Evolutionary conservation across 2,797 vertebrate genomes (phyloP).

Genomic region (Gymnodraco acuticeps): DNA sequence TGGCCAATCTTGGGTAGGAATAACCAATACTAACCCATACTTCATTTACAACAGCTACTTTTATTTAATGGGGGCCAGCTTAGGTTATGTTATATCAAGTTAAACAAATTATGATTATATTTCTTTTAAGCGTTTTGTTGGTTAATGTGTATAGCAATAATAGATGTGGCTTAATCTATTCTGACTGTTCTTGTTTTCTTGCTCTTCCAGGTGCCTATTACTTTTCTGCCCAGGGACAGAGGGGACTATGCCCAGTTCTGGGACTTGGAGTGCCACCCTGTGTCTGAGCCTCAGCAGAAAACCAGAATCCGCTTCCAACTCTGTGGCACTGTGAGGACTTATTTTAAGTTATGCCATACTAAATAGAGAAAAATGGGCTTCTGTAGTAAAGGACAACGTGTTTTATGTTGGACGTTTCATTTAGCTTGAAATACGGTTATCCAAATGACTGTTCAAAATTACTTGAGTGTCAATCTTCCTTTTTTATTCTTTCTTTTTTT

Average conservation of each 20-base stretch:
- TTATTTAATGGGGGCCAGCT: too few species aligned
- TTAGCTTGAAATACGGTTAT: neutral
- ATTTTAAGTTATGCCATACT: constrained; percentile 7
- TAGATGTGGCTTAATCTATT: neutral
- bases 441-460: too few species aligned
- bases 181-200: neutral
- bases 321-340: constrained; percentile 89
- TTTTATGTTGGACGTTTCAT: neutral
- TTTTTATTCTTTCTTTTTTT: neutral
- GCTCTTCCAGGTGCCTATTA: constrained; percentile 86
- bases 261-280: constrained; percentile 93
- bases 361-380: neutral
- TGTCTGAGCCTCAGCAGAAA: constrained; percentile 89
- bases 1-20: neutral
- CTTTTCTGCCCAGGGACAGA: constrained; percentile 91
- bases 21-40: neutral
- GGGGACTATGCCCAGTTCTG: constrained; percentile 97
- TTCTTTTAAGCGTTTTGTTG: too few species aligned
- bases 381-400: neutral
- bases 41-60: neutral
- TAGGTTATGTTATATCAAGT: too few species aligned
- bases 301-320: constrained; percentile 91
- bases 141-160: neutral
- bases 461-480: neutral
- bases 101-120: too few species aligned